These are phyloP conservation scores for Drosophila insularis DNA, from an alignment of 1,140 invertebrate species.

Conservation along the genomic window DNA sequence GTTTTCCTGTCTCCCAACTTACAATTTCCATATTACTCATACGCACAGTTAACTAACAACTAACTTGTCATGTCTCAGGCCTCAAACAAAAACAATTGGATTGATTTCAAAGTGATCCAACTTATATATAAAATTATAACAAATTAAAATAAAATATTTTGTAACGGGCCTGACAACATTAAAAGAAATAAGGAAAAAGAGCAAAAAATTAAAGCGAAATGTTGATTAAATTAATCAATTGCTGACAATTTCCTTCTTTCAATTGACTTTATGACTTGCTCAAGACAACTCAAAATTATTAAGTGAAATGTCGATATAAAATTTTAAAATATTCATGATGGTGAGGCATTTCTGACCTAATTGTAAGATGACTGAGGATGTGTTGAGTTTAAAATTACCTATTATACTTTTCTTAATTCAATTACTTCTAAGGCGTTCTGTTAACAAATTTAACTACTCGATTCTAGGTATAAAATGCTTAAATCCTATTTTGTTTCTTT, in stretches of 20 bases:
- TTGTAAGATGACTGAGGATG: too few relatives aligned
- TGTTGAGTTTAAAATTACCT: too few relatives aligned
- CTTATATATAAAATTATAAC: constrained; percentile 24
- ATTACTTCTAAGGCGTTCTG: too few relatives aligned
- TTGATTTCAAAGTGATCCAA: constrained; percentile 21
- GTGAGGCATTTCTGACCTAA: too few relatives aligned
- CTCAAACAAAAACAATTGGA: constrained; percentile 24
- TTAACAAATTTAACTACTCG: too few relatives aligned
- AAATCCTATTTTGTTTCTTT: background rate
- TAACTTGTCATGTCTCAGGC: constrained; percentile 43
- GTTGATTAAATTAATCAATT: constrained; percentile 9
- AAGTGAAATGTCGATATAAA: too few relatives aligned
- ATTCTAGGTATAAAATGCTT: too few relatives aligned
- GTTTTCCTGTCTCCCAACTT: constrained; percentile 46
- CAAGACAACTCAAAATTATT: too few relatives aligned
- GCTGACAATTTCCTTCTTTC: constrained; percentile 18
- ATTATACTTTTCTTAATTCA: too few relatives aligned
- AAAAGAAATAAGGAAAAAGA: constrained; percentile 26
- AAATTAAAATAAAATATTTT: constrained; percentile 71
- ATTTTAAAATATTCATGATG: too few relatives aligned
- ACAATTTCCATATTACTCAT: constrained; percentile 67
- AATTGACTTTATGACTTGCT: constrained; percentile 8
- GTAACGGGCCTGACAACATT: constrained; percentile 5
- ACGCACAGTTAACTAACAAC: constrained; percentile 60
- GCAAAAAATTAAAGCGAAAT: constrained; percentile 61